Conservation (phyloP, 2,113 vertebrate genomes). For the Arenaria interpres region DNA sequence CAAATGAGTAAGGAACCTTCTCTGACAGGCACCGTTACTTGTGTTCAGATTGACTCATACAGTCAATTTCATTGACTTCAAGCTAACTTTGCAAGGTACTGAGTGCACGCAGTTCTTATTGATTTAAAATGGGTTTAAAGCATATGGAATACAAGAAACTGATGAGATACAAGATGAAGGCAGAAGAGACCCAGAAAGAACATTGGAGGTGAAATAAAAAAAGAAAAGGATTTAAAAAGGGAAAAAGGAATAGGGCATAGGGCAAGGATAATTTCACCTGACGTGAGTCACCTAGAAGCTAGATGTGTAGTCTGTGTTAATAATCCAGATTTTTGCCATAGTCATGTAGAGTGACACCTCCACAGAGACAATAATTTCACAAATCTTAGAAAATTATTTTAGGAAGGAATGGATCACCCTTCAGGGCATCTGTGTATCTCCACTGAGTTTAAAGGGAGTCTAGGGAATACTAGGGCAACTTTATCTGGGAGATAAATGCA, state of each 20-base stretch:
- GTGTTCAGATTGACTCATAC: background rate
- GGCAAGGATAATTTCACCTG: background rate
- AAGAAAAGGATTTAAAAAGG: background rate
- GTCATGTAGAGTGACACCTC: background rate
- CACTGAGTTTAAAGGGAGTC: background rate
- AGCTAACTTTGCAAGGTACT: background rate
- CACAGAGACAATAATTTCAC: background rate
- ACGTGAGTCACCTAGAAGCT: background rate
- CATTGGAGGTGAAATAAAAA: background rate
- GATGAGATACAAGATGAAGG: background rate
- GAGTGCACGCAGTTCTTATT: background rate
- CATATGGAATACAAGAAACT: background rate
- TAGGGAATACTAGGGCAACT: background rate
- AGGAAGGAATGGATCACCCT: background rate
- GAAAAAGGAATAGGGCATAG: background rate
- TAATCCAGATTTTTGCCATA: background rate
- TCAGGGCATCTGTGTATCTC: background rate
- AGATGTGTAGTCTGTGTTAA: background rate
- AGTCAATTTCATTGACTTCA: conserved; percentile 8
- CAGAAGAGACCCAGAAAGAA: background rate
- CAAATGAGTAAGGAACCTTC: background rate
- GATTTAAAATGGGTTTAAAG: background rate
- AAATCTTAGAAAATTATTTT: background rate
- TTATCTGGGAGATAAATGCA: background rate
- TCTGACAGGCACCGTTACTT: background rate